These are phyloP conservation scores for Opisthocomus hoazin DNA, from an alignment of 2,113 vertebrate species.

Conservation along the genomic window DNA sequence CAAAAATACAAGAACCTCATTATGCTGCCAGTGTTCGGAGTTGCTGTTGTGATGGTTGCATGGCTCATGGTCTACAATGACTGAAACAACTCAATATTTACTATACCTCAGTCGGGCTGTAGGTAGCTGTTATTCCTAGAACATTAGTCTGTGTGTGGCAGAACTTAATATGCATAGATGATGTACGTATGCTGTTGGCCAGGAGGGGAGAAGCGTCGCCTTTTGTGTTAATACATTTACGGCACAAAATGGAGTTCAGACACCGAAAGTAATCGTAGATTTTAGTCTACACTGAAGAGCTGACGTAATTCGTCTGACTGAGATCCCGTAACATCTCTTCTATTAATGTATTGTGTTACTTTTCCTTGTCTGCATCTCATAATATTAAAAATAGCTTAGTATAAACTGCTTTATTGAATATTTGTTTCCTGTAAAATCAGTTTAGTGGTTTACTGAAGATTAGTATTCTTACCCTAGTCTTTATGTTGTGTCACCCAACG, in stretches of 20 bases:
- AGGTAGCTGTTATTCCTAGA: constrained; percentile 26
- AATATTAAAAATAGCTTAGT: constrained; percentile 17
- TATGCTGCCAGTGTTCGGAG: constrained; percentile 73
- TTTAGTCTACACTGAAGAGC: not conserved
- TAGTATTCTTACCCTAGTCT: not conserved
- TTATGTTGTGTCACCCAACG: not conserved
- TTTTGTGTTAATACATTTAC: not conserved
- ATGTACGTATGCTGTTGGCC: not conserved
- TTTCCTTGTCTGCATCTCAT: not conserved
- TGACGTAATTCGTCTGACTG: not conserved
- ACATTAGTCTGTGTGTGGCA: not conserved
- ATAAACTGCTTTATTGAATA: not conserved
- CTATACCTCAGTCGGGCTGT: constrained; percentile 47
- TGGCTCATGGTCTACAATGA: constrained; percentile 76
- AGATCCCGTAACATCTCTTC: not conserved
- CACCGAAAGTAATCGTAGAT: not conserved
- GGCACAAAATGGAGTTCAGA: constrained; percentile 4
- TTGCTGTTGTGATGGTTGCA: constrained; percentile 69
- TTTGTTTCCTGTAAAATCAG: constrained; percentile 31
- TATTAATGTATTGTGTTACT: not conserved
- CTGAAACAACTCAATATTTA: constrained; percentile 37
- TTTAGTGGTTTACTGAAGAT: constrained; percentile 1
- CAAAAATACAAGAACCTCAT: constrained; percentile 76
- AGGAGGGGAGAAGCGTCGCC: not conserved
- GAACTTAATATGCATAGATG: not conserved